These are phyloP conservation scores for Oceanodroma tethys DNA, from an alignment of 2,113 vertebrate species.

Conservation along the genomic window DNA sequence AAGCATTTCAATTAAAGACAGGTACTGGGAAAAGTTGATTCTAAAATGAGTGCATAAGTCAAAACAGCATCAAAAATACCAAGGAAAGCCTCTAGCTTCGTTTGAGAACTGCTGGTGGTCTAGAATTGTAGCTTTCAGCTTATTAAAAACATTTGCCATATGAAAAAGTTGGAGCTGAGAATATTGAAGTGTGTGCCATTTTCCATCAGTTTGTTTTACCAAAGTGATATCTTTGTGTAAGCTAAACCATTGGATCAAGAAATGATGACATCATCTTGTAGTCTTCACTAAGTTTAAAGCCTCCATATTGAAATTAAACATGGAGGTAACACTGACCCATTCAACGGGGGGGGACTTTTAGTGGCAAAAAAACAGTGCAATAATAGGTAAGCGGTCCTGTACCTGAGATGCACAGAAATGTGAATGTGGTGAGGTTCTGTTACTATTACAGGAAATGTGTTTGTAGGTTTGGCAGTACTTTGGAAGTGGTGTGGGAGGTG, in stretches of 20 bases:
- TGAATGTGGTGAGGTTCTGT: neutral
- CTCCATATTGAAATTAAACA: neutral
- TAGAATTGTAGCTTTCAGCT: neutral
- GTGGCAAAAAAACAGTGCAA: neutral
- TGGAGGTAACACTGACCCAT: neutral
- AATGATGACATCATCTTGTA: neutral
- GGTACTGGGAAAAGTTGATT: neutral
- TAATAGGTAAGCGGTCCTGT: neutral
- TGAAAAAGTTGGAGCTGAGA: neutral
- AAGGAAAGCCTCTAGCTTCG: neutral
- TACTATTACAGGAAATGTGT: neutral
- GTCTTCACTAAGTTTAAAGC: neutral
- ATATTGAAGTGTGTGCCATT: neutral
- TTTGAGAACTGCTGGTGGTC: neutral
- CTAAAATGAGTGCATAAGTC: neutral
- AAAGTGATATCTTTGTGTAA: neutral
- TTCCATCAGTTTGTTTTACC: neutral
- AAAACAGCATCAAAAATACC: neutral
- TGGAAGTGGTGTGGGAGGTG: neutral
- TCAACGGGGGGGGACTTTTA: neutral
- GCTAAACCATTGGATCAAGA: neutral
- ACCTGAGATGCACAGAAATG: neutral
- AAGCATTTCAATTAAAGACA: neutral
- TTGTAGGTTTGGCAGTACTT: neutral
- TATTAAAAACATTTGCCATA: neutral